Evolutionary conservation across 2,113 vertebrate species (phyloP).

Genomic region (Oryzias javanicus): DNA sequence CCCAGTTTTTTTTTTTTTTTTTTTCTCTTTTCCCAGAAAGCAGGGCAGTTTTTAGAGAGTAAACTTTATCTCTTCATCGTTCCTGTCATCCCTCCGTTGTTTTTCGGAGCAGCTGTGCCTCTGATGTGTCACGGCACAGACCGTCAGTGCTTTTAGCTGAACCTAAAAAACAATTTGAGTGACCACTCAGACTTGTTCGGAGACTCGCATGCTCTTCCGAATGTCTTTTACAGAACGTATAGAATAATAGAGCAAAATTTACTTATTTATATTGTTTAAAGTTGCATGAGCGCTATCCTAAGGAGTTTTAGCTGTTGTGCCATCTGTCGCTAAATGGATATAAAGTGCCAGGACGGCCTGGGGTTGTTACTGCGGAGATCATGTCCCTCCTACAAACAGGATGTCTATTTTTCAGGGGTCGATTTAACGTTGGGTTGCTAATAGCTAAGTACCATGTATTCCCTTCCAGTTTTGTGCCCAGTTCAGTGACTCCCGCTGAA

Average conservation of each 20-base stretch:
- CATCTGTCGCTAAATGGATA: constrained; percentile 37
- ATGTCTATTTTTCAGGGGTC: constrained; percentile 41
- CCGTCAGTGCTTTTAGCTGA: constrained; percentile 30
- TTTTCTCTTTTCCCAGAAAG: constrained; percentile 28
- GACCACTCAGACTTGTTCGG: constrained; percentile 16
- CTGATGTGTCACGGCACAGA: constrained; percentile 14
- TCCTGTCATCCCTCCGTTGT: constrained; percentile 18
- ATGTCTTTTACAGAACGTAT: constrained; percentile 43
- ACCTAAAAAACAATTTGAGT: constrained; percentile 40
- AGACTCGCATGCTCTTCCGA: constrained; percentile 6
- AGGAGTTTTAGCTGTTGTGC: constrained; percentile 25
- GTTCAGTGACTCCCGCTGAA: constrained; percentile 35
- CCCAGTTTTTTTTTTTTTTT: neutral
- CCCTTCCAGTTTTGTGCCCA: constrained; percentile 22
- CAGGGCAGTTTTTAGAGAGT: constrained; percentile 20
- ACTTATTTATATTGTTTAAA: constrained; percentile 67
- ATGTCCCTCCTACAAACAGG: constrained; percentile 43
- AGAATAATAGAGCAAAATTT: constrained; percentile 39
- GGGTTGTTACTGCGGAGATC: constrained; percentile 19
- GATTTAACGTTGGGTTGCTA: constrained; percentile 29
- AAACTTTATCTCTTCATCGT: constrained; percentile 17
- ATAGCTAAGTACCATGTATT: constrained; percentile 50
- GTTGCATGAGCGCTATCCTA: constrained; percentile 48
- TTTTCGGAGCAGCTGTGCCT: constrained; percentile 9
- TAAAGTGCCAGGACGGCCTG: constrained; percentile 30